These are phyloP conservation scores for Drosophila demipolita DNA, from an alignment of 2,888 invertebrate genomes.

Conservation along the genomic window DNA sequence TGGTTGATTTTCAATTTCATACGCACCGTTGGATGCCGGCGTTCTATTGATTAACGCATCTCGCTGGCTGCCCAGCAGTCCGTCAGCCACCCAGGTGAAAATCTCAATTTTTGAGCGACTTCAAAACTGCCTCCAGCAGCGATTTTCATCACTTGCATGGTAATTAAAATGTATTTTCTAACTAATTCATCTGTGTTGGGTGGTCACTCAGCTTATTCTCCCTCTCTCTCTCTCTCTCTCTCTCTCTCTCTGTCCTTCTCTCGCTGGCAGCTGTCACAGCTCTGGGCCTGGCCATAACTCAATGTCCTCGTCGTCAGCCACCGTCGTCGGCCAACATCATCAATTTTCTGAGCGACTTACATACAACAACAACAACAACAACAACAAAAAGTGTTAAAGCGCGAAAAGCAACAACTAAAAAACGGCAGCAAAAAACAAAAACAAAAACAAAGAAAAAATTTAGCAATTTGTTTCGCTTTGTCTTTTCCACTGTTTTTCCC, in stretches of 20 bases:
- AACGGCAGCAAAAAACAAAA: conserved; percentile 23
- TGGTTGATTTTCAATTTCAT: conserved; percentile 76
- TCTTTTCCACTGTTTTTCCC: conserved; percentile 62
- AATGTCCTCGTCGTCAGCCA: conserved; percentile 51
- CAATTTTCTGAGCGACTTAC: conserved; percentile 61
- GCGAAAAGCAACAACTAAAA: conserved; percentile 62
- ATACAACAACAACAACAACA: conserved; percentile 13
- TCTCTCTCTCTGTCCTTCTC: not conserved
- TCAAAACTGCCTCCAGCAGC: conserved; percentile 35
- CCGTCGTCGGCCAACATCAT: conserved; percentile 57
- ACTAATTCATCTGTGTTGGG: conserved; percentile 43
- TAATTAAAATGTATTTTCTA: conserved; percentile 79
- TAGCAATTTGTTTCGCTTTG: conserved; percentile 81
- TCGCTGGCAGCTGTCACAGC: conserved; percentile 67
- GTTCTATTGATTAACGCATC: conserved; percentile 71
- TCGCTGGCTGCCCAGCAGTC: conserved; percentile 27
- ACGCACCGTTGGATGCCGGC: conserved; percentile 76
- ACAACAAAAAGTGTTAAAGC: conserved; percentile 78
- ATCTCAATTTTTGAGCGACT: conserved; percentile 3
- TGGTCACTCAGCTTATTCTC: conserved; percentile 41
- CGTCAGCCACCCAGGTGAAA: conserved; percentile 20
- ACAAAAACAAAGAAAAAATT: conserved; percentile 37
- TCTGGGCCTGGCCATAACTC: conserved; percentile 62
- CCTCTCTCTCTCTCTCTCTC: not conserved
- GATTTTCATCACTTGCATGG: conserved; percentile 71